Evolutionary conservation across 2,113 vertebrate genomes (phyloP).

Genomic region (Percina caprodes): DNA sequence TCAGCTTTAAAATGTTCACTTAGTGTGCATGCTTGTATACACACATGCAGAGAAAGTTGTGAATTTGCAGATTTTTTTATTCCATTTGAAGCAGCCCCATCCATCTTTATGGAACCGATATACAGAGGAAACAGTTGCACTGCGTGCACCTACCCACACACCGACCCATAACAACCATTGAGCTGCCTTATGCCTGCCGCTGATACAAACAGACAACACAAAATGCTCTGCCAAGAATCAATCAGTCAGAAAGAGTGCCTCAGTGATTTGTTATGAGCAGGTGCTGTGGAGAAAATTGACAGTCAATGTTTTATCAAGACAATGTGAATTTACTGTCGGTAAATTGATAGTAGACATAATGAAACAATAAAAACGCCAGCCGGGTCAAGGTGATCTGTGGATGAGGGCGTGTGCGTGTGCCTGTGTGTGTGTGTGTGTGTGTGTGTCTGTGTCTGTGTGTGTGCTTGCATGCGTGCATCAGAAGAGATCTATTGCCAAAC

Average conservation of each 20-base stretch:
- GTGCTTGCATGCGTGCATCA: not conserved
- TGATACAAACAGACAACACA: constrained; percentile 72
- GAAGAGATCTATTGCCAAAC: constrained; percentile 20
- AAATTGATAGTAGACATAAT: constrained; percentile 76
- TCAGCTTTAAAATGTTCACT: not conserved
- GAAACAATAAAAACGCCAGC: constrained; percentile 69
- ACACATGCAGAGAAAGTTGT: constrained; percentile 16
- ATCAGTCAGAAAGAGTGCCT: constrained; percentile 58
- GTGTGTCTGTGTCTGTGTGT: not conserved
- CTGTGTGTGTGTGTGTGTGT: not conserved
- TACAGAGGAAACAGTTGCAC: constrained; percentile 13
- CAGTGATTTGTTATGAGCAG: constrained; percentile 78
- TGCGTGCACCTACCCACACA: constrained; percentile 49
- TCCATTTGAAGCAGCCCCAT: constrained; percentile 10
- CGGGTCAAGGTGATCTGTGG: constrained; percentile 27
- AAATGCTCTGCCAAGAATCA: constrained; percentile 68
- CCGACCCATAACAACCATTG: constrained; percentile 43
- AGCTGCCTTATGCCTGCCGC: constrained; percentile 42
- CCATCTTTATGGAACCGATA: constrained; percentile 39
- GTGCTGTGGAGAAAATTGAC: constrained; percentile 72
- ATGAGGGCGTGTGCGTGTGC: not conserved
- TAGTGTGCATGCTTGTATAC: not conserved
- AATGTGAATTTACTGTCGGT: constrained; percentile 63
- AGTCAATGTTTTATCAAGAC: constrained; percentile 70
- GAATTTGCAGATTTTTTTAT: constrained; percentile 17